Percentiles rank a stretch among this genome's conserved stretches.
Evolutionary conservation across 1,140 invertebrate species (phyloP).

Genomic region (Drosophila lacertosa): DNA sequence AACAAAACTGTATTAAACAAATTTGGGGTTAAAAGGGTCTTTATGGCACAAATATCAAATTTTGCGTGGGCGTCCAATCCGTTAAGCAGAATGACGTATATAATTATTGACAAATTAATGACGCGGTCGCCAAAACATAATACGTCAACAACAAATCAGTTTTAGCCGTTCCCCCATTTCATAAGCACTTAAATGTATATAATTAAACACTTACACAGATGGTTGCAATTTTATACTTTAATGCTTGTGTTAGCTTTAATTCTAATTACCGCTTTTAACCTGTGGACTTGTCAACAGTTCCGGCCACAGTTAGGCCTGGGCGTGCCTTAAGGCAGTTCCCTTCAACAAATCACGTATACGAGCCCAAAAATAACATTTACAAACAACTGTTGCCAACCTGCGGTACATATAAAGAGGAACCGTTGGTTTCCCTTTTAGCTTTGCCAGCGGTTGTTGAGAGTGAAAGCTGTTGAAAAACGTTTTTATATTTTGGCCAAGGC

Average conservation of each 20-base stretch:
- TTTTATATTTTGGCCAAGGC: slow-evolving; percentile 23
- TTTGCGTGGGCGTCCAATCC: no score
- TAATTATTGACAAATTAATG: no score
- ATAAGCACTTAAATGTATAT: no score
- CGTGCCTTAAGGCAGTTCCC: background rate
- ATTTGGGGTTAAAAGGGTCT: no score
- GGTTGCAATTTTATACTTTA: background rate
- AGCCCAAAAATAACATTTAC: background rate
- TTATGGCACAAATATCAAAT: no score
- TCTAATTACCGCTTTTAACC: slow-evolving; percentile 15
- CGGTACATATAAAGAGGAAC: background rate
- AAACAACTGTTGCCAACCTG: background rate
- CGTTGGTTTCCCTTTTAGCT: background rate
- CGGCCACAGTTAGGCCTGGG: slow-evolving; percentile 8
- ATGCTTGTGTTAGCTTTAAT: background rate
- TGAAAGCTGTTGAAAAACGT: slow-evolving; percentile 10
- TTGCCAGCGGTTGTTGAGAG: background rate
- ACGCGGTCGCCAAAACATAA: no score
- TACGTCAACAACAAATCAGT: no score
- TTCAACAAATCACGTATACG: slow-evolving; percentile 27
- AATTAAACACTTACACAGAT: background rate
- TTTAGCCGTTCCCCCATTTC: no score
- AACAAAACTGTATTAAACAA: no score
- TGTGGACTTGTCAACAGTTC: background rate
- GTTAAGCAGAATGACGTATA: no score